These are phyloP conservation scores for Falcunculus frontatus DNA, from an alignment of 2,113 vertebrate genomes.

Conservation along the genomic window DNA sequence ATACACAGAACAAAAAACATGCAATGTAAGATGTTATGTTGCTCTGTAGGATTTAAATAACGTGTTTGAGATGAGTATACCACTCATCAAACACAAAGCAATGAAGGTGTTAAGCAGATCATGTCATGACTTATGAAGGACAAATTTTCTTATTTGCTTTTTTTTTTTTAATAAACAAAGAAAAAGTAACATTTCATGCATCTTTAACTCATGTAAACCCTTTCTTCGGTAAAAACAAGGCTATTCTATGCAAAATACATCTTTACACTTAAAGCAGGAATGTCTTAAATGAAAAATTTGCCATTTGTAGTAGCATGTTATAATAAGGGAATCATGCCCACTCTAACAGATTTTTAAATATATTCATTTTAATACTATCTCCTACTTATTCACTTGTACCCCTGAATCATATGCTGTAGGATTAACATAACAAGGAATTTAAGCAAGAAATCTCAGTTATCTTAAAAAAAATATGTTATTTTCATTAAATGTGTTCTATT, in stretches of 20 bases:
- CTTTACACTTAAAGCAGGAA: background rate
- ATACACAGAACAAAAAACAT: background rate
- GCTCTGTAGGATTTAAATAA: background rate
- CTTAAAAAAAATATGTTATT: background rate
- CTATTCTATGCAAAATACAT: background rate
- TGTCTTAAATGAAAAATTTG: background rate
- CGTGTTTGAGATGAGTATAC: background rate
- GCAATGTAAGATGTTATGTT: background rate
- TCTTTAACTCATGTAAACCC: background rate
- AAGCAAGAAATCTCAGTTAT: background rate
- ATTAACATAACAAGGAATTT: background rate
- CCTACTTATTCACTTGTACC: background rate
- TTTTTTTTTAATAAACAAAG: constrained; percentile 6
- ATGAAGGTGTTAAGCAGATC: background rate
- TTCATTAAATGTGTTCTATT: background rate
- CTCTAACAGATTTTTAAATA: background rate
- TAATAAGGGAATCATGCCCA: background rate
- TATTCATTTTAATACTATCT: background rate
- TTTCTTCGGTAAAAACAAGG: background rate
- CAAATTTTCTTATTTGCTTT: background rate
- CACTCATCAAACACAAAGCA: background rate
- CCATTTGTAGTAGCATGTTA: background rate
- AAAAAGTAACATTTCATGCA: background rate
- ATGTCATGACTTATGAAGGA: background rate
- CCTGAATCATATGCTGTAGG: background rate